phyloP scores from a whole-genome alignment of 2,113 vertebrate species.

The Aythya baeri region DNA sequence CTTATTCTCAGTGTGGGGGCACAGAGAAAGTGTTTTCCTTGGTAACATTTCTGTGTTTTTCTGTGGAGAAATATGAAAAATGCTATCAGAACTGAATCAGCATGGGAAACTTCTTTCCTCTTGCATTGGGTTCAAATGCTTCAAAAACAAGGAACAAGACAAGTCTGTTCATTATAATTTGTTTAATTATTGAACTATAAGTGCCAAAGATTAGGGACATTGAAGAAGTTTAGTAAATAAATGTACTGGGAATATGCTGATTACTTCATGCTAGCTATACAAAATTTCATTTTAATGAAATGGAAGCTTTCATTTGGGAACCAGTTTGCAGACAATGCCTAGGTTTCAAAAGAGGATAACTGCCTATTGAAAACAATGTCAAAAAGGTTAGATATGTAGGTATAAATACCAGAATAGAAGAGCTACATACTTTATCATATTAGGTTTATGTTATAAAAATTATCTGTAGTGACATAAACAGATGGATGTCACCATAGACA shows the following conservation, averaged over 20 bases:
- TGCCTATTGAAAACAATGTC: background rate
- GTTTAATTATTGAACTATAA: conserved; percentile 70
- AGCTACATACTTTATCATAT: background rate
- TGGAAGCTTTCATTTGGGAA: conserved; percentile 44
- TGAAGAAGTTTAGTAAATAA: conserved; percentile 64
- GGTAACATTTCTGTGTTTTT: background rate
- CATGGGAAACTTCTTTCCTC: conserved; percentile 44
- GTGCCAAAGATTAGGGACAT: conserved; percentile 66
- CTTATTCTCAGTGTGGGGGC: background rate
- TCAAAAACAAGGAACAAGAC: conserved; percentile 52
- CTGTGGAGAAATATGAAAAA: conserved; percentile 52
- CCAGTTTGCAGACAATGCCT: background rate
- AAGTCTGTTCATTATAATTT: conserved; percentile 66
- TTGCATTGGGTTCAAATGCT: conserved; percentile 42
- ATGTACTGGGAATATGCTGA: conserved; percentile 67
- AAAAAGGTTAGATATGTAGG: background rate
- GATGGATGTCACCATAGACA: background rate
- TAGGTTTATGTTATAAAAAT: background rate
- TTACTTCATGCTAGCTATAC: conserved; percentile 44
- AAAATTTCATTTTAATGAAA: conserved; percentile 58
- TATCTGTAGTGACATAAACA: background rate
- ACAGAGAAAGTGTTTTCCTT: background rate
- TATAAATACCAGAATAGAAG: background rate
- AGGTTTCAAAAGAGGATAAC: background rate
- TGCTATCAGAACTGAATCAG: conserved; percentile 34